Percentiles rank a stretch among this genome's conserved stretches.
phyloP scores from a whole-genome alignment of 2,888 invertebrate species.

The Sussaba pulchella region DNA sequence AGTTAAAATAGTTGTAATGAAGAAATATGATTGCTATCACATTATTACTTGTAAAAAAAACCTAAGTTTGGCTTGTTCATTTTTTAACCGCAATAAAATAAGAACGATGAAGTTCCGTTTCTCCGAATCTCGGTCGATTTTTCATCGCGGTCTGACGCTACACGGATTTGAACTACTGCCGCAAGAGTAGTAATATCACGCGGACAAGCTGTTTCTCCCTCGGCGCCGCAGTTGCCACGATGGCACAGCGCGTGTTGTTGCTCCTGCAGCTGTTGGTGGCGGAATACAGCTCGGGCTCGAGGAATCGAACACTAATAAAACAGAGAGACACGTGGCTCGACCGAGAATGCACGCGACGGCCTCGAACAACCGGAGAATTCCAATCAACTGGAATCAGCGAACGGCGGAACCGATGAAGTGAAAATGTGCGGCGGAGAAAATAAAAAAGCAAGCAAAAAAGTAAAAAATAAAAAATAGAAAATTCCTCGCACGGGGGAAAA shows the following conservation, averaged over 20 bases:
- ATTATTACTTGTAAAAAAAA: too few relatives aligned
- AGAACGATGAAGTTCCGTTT: not conserved
- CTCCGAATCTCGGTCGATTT: constrained; percentile 1
- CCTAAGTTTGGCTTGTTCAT: too few relatives aligned
- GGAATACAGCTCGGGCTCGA: constrained; percentile 14
- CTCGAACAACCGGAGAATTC: constrained; percentile 45
- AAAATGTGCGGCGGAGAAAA: constrained; percentile 7
- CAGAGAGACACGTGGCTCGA: constrained; percentile 34
- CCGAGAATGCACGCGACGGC: constrained; percentile 33
- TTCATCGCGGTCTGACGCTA: not conserved
- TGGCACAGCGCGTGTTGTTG: not conserved
- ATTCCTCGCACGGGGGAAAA: not conserved
- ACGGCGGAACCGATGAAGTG: constrained; percentile 12
- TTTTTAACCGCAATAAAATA: too few relatives aligned
- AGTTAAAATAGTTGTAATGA: too few relatives aligned
- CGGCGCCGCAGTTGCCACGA: constrained; percentile 4
- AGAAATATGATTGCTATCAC: too few relatives aligned
- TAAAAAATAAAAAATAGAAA: not conserved
- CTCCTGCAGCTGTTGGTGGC: too few relatives aligned
- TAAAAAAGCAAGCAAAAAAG: not conserved
- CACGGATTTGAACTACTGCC: constrained; percentile 4
- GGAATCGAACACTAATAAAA: constrained; percentile 32
- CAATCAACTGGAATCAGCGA: constrained; percentile 46
- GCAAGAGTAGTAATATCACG: constrained; percentile 19
- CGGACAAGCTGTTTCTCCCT: not conserved